These are phyloP conservation scores for Synergus umbraculus DNA, from an alignment of 2,888 invertebrate species.

Conservation along the genomic window DNA sequence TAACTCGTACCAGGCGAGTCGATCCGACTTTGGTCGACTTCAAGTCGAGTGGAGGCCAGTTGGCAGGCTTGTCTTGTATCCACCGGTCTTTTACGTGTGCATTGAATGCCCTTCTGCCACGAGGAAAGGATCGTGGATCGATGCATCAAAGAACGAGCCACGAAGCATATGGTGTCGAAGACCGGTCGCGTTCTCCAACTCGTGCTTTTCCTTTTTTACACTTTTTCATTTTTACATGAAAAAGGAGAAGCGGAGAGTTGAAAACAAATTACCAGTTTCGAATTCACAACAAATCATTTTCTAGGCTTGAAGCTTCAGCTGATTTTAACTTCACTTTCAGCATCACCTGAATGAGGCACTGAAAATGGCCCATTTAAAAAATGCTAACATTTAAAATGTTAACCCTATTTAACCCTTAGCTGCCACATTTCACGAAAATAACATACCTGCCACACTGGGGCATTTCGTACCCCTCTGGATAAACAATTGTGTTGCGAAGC, in stretches of 20 bases:
- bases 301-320: not conserved
- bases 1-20: constrained; percentile 48
- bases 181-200: constrained; percentile 12
- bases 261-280: not conserved
- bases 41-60: constrained; percentile 26
- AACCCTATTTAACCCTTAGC: too few relatives aligned
- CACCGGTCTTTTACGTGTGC: constrained; percentile 6
- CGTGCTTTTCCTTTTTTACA: not conserved
- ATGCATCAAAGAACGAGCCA: constrained; percentile 40
- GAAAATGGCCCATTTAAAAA: too few relatives aligned
- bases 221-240: not conserved
- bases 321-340: too few relatives aligned
- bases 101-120: constrained; percentile 45
- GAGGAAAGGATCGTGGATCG: constrained; percentile 40
- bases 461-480: too few relatives aligned
- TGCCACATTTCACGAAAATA: too few relatives aligned
- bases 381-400: too few relatives aligned
- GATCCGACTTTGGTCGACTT: constrained; percentile 42
- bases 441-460: too few relatives aligned
- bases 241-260: not conserved
- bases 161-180: constrained; percentile 1
- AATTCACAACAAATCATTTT: constrained; percentile 3
- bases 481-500: too few relatives aligned
- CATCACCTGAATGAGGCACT: too few relatives aligned
- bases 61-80: constrained; percentile 20